Evolutionary conservation across 2,113 vertebrate species (phyloP).

Genomic region (Trochalopteron elliotii): DNA sequence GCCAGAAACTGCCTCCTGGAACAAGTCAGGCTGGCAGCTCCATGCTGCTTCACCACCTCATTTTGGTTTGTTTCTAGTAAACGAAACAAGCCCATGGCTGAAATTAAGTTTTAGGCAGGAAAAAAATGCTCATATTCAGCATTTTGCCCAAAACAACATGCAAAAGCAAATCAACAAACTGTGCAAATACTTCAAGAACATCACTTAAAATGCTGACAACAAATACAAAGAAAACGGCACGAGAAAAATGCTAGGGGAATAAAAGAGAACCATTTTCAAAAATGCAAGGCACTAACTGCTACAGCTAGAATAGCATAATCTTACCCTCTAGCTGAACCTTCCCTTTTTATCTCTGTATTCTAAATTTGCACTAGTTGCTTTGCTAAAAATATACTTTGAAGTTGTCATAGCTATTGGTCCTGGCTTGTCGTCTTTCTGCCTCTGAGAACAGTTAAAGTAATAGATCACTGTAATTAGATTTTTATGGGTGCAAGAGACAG

Average conservation of each 20-base stretch:
- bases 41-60: background rate
- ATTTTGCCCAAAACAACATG: constrained; percentile 54
- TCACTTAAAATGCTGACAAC: constrained; percentile 2
- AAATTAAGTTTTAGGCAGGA: constrained; percentile 17
- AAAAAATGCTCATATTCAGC: constrained; percentile 32
- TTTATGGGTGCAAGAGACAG: background rate
- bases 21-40: background rate
- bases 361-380: constrained; percentile 48
- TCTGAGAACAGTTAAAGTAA: constrained; percentile 33
- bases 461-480: constrained; percentile 39
- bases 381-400: constrained; percentile 53
- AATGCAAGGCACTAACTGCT: background rate
- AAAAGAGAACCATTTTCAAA: background rate
- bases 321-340: constrained; percentile 46
- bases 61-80: constrained; percentile 51
- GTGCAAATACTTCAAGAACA: constrained; percentile 13
- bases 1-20: background rate
- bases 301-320: constrained; percentile 8
- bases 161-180: constrained; percentile 39
- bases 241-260: background rate
- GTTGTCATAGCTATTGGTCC: constrained; percentile 49
- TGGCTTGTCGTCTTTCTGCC: background rate
- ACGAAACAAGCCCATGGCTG: constrained; percentile 23
- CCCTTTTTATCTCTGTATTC: constrained; percentile 44
- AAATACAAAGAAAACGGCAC: background rate